Evolutionary conservation across 1,140 invertebrate species (phyloP), one percentile per base, ranked within the genome.

Genomic region (Battus philenor): DNA sequence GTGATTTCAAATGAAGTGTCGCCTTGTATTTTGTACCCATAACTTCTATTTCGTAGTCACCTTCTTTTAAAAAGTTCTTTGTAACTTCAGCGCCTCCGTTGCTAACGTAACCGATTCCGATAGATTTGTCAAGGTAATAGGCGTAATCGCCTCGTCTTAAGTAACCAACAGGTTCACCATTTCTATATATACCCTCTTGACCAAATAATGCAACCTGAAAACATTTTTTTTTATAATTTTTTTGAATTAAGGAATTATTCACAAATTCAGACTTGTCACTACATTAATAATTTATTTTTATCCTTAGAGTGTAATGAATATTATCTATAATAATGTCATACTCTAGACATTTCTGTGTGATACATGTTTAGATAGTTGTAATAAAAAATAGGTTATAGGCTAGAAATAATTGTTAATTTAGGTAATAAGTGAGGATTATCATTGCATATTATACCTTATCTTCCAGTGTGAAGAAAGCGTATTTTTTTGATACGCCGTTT

Each of bases 81-180:
- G 88, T 91, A 26, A 96, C 87, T 33, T 86, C 60, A 1, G 61
- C 50, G 16, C 76, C 79, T 4, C 83, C 80, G 34, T 84, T 79
- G 3, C 54, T 60, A 1, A 90, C 59, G 50, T 89, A 90, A 1
- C 83, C 84, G 30, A 88, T 86, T 1, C 88, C 89, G 36, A 97
- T 90, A 32, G 90, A 90, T 44, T 90, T 90, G 34, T 90, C 91
- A 22, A 95, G 80, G 34, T 89, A 87, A 63, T 91, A 95, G 2
- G 89, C 94, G 62, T 91, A 96, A 59, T 96, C 94, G 1, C 93
- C 94, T 65, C 94, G 86, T 44, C 95, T 86, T 7, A 97, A 69
- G 54, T 93, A 93, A 26, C 95, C 95, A 15, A 95, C 93, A 0
- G 91, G 80, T 59, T 89, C 75, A 0, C 90, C 91, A 75, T 97